Conservation (phyloP, 2,888 invertebrate genomes). For the Agrilus cyanescens region DNA sequence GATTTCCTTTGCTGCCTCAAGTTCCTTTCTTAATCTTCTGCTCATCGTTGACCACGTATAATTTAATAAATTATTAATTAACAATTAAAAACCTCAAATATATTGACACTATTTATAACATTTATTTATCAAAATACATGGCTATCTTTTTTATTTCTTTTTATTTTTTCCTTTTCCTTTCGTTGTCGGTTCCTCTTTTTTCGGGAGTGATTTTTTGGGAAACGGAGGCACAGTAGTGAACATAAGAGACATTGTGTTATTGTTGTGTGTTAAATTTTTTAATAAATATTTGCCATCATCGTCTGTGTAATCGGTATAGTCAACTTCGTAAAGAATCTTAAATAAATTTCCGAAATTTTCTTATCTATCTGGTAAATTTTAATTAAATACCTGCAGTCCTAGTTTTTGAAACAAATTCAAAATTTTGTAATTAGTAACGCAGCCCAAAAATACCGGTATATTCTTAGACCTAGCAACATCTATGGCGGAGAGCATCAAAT, state of each 20-base stretch:
- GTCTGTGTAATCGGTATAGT: too few species aligned
- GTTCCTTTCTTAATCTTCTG: conserved; percentile 25
- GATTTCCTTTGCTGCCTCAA: conserved; percentile 21
- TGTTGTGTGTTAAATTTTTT: too few species aligned
- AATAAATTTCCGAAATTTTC: too few species aligned
- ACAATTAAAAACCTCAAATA: background rate
- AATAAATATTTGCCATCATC: too few species aligned
- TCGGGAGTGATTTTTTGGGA: background rate
- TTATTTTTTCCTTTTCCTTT: background rate
- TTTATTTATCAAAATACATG: background rate
- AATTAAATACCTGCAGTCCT: conserved; percentile 22
- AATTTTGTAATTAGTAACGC: conserved; percentile 22
- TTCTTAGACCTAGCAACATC: conserved; percentile 27
- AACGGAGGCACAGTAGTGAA: too few species aligned
- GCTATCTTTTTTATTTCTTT: background rate
- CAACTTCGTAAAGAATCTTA: too few species aligned
- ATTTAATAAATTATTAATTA: background rate
- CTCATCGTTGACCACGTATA: conserved; percentile 22
- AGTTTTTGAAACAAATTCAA: conserved; percentile 25
- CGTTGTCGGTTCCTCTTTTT: background rate
- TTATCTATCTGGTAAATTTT: too few species aligned
- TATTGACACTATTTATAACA: background rate
- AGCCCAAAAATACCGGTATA: conserved; percentile 25
- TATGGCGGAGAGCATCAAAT: conserved; percentile 21
- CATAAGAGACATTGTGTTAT: too few species aligned